Conservation (phyloP, 2,888 invertebrate genomes). For the Torymus tubicola region DNA sequence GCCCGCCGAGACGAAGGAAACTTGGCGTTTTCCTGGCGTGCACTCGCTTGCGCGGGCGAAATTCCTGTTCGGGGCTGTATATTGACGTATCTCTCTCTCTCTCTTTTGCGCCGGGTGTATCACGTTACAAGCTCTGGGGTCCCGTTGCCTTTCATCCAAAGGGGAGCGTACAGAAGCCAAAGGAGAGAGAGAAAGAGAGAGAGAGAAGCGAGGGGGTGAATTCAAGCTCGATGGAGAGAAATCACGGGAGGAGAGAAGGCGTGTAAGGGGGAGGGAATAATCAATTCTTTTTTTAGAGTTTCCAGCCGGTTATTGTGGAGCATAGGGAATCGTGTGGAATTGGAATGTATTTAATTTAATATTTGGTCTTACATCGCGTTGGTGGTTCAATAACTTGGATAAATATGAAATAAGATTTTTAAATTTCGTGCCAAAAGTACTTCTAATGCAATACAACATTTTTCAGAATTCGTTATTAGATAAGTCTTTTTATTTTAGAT, state of each 20-base stretch:
- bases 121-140: constrained; percentile 32
- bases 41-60: background rate
- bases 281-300: constrained; percentile 14
- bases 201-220: background rate
- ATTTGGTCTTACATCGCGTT: too few species aligned
- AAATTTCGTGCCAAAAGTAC: too few species aligned
- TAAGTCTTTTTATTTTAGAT: too few species aligned
- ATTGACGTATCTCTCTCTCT: background rate
- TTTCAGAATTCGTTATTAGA: too few species aligned
- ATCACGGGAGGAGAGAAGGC: background rate
- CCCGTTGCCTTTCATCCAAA: constrained; percentile 8
- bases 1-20: background rate
- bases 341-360: too few species aligned
- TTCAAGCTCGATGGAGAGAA: background rate
- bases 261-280: constrained; percentile 2
- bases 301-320: too few species aligned
- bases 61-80: constrained; percentile 6
- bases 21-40: constrained; percentile 1
- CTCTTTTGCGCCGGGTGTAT: constrained; percentile 15
- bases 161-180: constrained; percentile 4
- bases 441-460: too few species aligned
- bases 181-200: background rate
- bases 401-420: too few species aligned
- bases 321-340: too few species aligned
- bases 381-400: too few species aligned